phyloP scores from a whole-genome alignment of 2,888 invertebrate species.

The Pseudococcus viburni region DNA sequence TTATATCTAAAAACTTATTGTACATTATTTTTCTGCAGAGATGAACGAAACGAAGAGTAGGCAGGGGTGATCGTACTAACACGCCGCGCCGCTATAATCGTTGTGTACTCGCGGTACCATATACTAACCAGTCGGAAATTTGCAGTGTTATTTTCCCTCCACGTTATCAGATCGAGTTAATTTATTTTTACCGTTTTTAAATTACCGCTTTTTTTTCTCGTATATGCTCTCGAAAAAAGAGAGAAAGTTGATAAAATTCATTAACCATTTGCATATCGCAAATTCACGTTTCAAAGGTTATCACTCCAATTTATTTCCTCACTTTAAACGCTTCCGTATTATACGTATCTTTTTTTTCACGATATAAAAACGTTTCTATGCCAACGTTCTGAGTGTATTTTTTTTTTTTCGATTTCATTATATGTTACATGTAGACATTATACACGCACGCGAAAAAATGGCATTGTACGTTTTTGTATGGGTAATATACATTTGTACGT shows the following conservation, averaged over 20 bases:
- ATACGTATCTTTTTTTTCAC: not conserved
- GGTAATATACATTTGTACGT: too few relatives aligned
- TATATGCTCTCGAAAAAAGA: not conserved
- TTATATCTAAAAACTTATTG: conserved; percentile 47
- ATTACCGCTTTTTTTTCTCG: not conserved
- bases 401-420: not conserved
- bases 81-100: not conserved
- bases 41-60: not conserved
- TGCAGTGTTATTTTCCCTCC: not conserved
- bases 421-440: too few relatives aligned
- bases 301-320: conserved; percentile 41
- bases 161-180: conserved; percentile 11
- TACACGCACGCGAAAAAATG: too few relatives aligned
- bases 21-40: not conserved
- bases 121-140: not conserved
- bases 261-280: conserved; percentile 41
- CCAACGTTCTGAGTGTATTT: not conserved
- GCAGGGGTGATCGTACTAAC: not conserved
- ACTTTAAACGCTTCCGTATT: conserved; percentile 43
- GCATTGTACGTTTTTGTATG: too few relatives aligned
- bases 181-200: conserved; percentile 12
- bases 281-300: conserved; percentile 47
- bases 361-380: not conserved
- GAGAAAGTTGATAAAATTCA: conserved; percentile 32
- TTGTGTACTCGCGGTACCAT: not conserved